These are phyloP conservation scores for Hyperoplus immaculatus DNA, from an alignment of 2,797 vertebrate species.

Conservation along the genomic window DNA sequence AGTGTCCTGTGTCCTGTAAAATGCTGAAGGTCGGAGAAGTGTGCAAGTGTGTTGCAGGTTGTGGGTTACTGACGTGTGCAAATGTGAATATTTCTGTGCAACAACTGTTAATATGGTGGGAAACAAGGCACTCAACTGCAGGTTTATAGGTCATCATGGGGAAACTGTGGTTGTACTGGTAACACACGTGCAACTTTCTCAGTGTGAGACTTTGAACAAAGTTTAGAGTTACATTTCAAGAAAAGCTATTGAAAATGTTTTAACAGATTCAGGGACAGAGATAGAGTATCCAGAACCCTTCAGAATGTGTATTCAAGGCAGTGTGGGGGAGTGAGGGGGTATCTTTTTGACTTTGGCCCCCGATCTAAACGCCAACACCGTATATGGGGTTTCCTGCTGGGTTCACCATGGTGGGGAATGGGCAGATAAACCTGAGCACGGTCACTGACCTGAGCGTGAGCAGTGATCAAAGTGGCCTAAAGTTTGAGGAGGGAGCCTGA, in stretches of 20 bases:
- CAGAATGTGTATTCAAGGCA: slow-evolving; percentile 28
- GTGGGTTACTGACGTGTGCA: neutral
- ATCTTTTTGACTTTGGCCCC: slow-evolving; percentile 70
- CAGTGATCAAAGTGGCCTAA: slow-evolving; percentile 29
- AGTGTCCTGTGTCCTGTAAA: neutral
- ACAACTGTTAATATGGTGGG: neutral
- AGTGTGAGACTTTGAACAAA: neutral
- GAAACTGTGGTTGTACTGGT: neutral
- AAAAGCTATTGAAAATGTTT: neutral
- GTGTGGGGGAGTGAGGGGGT: slow-evolving; percentile 3
- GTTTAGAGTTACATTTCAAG: neutral
- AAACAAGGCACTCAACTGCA: neutral
- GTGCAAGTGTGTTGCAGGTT: neutral
- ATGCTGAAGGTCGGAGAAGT: neutral
- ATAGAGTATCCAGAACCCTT: neutral
- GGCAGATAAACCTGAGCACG: slow-evolving; percentile 62
- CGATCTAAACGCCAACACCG: slow-evolving; percentile 49
- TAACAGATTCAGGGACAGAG: neutral
- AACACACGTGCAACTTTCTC: neutral
- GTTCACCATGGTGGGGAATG: slow-evolving; percentile 50
- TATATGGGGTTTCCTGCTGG: slow-evolving; percentile 45
- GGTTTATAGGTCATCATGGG: neutral
- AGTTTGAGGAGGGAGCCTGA: slow-evolving; percentile 44
- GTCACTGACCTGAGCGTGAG: slow-evolving; percentile 56
- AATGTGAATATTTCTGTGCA: slow-evolving; percentile 1